Evolutionary conservation across 2,888 invertebrate genomes (phyloP).

Genomic region (Lycia hirtaria): DNA sequence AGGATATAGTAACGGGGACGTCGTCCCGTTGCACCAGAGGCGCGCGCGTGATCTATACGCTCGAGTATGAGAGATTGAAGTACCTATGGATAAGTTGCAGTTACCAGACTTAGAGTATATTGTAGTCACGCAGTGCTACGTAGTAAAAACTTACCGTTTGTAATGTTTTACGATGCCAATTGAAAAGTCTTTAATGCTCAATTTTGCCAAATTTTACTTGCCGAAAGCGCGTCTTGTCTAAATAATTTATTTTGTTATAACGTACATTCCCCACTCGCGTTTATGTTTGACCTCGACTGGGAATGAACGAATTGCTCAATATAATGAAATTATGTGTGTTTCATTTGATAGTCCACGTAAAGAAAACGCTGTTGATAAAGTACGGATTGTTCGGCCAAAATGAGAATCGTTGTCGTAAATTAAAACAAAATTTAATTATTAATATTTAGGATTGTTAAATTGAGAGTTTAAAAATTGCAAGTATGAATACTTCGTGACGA

Average conservation of each 20-base stretch:
- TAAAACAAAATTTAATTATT: constrained; percentile 69
- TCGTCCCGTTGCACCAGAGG: constrained; percentile 29
- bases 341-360: constrained; percentile 61
- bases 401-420: constrained; percentile 65
- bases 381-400: constrained; percentile 63
- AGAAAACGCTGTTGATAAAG: constrained; percentile 48
- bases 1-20: constrained; percentile 29
- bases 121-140: constrained; percentile 71
- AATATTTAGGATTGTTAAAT: constrained; percentile 66
- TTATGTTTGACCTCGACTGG: constrained; percentile 50
- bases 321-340: constrained; percentile 60
- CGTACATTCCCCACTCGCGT: constrained; percentile 59
- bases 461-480: constrained; percentile 72
- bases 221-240: constrained; percentile 78
- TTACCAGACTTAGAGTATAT: constrained; percentile 81
- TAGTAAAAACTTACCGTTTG: constrained; percentile 68
- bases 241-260: constrained; percentile 63
- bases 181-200: constrained; percentile 82
- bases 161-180: constrained; percentile 78
- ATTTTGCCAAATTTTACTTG: constrained; percentile 85
- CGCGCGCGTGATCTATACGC: constrained; percentile 11
- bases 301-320: constrained; percentile 77
- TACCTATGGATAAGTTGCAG: constrained; percentile 77
- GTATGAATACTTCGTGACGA: constrained; percentile 75
- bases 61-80: constrained; percentile 56